Conservation (phyloP, 2,797 vertebrate genomes). For the Oreochromis grahami region DNA sequence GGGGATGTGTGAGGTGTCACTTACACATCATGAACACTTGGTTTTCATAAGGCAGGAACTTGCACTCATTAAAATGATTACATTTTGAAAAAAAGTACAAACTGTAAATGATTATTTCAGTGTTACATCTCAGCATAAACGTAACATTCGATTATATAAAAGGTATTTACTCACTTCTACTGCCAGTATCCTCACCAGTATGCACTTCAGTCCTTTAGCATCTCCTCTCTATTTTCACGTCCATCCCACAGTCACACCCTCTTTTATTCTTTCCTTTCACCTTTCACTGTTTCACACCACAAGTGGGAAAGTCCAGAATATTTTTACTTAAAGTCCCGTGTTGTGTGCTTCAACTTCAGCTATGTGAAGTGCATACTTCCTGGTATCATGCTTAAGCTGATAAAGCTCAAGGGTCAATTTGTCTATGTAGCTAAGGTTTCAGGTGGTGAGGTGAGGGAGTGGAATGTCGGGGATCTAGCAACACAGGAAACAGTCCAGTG, state of each 20-base stretch:
- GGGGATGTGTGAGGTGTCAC: slow-evolving; percentile 6
- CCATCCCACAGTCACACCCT: neutral
- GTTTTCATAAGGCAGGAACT: neutral
- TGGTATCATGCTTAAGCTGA: neutral
- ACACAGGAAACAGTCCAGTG: neutral
- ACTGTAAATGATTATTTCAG: neutral
- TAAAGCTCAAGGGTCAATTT: neutral
- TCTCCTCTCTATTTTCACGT: neutral
- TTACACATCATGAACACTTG: neutral
- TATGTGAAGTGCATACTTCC: neutral
- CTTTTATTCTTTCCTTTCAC: neutral
- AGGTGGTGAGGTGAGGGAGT: neutral
- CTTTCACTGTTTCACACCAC: neutral
- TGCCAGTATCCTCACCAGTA: neutral
- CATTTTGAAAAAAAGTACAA: neutral
- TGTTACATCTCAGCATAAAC: neutral
- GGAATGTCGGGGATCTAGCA: neutral
- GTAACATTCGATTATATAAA: neutral
- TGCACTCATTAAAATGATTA: neutral
- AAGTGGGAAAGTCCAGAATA: slow-evolving; percentile 18
- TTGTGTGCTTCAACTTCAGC: neutral
- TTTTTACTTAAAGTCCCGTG: neutral
- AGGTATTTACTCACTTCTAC: slow-evolving; percentile 35
- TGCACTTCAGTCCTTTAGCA: neutral
- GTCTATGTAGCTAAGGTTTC: neutral